These are phyloP conservation scores for Napeogenes sylphis DNA, from an alignment of 2,888 invertebrate species.

Conservation along the genomic window DNA sequence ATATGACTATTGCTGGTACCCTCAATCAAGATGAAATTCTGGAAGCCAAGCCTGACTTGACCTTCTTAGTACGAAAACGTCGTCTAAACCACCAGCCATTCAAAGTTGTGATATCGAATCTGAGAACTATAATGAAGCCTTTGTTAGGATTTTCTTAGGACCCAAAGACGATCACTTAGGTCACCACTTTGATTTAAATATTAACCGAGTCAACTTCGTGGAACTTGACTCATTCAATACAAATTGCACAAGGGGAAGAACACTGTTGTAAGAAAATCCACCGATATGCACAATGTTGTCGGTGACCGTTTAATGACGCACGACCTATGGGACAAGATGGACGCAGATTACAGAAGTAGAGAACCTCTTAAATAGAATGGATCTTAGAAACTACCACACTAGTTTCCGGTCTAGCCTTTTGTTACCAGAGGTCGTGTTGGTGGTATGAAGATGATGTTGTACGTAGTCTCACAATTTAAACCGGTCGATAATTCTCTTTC, in stretches of 20 bases:
- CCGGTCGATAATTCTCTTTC: conserved; percentile 48
- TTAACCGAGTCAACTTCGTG: conserved; percentile 79
- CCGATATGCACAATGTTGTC: conserved; percentile 80
- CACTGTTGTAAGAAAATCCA: conserved; percentile 78
- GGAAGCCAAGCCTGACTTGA: conserved; percentile 66
- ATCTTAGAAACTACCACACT: conserved; percentile 71
- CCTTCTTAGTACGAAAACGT: conserved; percentile 75
- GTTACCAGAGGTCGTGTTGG: conserved; percentile 81
- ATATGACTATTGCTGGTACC: conserved; percentile 79
- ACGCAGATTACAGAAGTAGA: conserved; percentile 64
- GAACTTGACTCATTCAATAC: conserved; percentile 80
- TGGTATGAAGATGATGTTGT: conserved; percentile 81
- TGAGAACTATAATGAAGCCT: conserved; percentile 75
- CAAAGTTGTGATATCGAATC: conserved; percentile 75
- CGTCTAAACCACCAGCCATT: conserved; percentile 82
- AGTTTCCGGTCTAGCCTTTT: conserved; percentile 84
- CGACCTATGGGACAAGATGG: conserved; percentile 80
- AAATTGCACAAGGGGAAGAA: conserved; percentile 81
- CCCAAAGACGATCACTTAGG: conserved; percentile 81
- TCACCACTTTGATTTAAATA: conserved; percentile 74
- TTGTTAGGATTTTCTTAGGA: conserved; percentile 82
- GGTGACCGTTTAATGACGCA: conserved; percentile 82
- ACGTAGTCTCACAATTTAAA: conserved; percentile 75
- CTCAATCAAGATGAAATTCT: conserved; percentile 66
- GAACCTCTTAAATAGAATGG: conserved; percentile 48